Evolutionary conservation across 2,113 vertebrate genomes (phyloP).

Genomic region (Salvator merianae): DNA sequence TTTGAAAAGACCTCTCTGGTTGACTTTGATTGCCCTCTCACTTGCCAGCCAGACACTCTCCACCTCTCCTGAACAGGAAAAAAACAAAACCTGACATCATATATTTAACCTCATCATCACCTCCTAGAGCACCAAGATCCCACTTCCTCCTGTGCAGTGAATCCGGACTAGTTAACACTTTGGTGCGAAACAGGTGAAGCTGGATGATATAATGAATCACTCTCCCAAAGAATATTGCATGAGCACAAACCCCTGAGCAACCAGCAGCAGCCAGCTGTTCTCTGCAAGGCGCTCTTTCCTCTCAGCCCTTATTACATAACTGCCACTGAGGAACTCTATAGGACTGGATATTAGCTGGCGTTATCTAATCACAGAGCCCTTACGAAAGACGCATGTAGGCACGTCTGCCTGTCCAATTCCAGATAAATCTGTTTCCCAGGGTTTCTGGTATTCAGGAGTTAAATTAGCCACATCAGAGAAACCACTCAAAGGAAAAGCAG

Average conservation of each 20-base stretch:
- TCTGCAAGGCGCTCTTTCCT: neutral
- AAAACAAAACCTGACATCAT: neutral
- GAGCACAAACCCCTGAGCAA: neutral
- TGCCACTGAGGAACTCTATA: neutral
- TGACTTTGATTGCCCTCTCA: neutral
- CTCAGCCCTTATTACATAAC: slow-evolving; percentile 12
- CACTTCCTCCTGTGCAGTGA: neutral
- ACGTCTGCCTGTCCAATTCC: neutral
- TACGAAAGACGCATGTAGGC: neutral
- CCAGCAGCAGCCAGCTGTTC: neutral
- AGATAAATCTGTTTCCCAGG: neutral
- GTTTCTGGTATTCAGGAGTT: neutral
- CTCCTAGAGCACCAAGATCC: no score
- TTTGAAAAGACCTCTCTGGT: no score
- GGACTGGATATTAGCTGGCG: neutral
- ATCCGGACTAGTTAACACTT: neutral
- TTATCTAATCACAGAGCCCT: slow-evolving; percentile 7
- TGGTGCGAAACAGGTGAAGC: neutral
- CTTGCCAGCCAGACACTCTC: no score
- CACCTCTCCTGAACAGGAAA: neutral
- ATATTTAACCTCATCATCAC: neutral
- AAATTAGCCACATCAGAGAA: neutral
- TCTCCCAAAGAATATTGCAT: neutral
- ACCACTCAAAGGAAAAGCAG: neutral
- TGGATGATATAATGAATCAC: neutral